A percentile compares a stretch with the other conserved stretches of the same genome.
These are phyloP conservation scores for Protaetia brevitarsis DNA, from an alignment of 1,140 invertebrate genomes.

Conservation along the genomic window DNA sequence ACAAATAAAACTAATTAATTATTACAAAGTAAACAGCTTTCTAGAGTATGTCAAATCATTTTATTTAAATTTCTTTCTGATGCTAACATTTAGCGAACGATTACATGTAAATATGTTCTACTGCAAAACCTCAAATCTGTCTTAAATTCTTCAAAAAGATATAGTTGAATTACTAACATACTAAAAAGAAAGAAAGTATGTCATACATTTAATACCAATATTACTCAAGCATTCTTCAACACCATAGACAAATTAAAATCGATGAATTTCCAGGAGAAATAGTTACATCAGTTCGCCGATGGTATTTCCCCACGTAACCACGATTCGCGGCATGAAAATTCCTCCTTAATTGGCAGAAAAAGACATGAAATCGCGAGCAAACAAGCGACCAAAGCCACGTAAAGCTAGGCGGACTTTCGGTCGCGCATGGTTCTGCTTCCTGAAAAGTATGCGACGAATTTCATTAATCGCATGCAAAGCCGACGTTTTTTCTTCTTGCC, in stretches of 20 bases:
- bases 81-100: no score
- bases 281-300: neutral
- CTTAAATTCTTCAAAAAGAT: no score
- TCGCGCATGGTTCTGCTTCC: neutral
- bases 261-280: neutral
- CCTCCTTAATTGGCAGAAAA: conserved; percentile 22
- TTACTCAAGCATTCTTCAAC: no score
- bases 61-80: no score
- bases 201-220: no score
- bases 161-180: no score
- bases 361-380: neutral
- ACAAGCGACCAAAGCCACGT: neutral
- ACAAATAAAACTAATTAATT: no score
- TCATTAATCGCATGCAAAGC: conserved; percentile 16
- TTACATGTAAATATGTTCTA: no score
- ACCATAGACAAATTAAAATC: neutral
- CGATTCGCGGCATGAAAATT: conserved; percentile 14
- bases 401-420: neutral
- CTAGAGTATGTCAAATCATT: no score
- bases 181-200: no score
- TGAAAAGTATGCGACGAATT: conserved; percentile 4
- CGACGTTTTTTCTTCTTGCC: neutral
- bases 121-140: no score
- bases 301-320: neutral
- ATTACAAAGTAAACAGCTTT: no score